Evolutionary conservation across 2,888 invertebrate genomes (phyloP), one percentile per base, ranked within the genome.

Genomic region (Coenonympha glycerion): DNA sequence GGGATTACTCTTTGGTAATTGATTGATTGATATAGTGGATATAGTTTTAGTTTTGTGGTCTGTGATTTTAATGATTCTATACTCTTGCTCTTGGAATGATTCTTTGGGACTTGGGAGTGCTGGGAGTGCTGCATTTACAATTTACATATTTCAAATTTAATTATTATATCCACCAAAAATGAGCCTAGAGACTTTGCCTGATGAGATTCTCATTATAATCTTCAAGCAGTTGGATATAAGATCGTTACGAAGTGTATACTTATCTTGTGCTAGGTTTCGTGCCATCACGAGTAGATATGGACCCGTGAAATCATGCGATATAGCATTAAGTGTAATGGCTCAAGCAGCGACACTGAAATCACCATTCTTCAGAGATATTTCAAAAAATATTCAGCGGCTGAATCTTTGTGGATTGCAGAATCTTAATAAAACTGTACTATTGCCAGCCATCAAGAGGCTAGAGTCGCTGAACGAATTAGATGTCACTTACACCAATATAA

Each of bases 121-220:
- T n/a, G n/a, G n/a, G n/a, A n/a, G n/a, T n/a, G n/a, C n/a, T n/a
- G n/a, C n/a, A n/a, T n/a, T n/a, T n/a, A n/a, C n/a, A n/a, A n/a
- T n/a, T n/a, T n/a, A n/a, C n/a, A n/a, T n/a, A n/a, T n/a, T n/a
- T n/a, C n/a, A n/a, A n/a, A n/a, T n/a, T n/a, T n/a, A n/a, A n/a
- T n/a, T n/a, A n/a, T n/a, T n/a, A n/a, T n/a, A n/a, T n/a, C n/a
- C n/a, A n/a, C n/a, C n/a, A n/a, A 55, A 40, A 39, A 60, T 60
- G 58, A 41, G 30, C 39, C 28, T 62, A 24, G 21, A 50, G 15
- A 60, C 68, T 18, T 64, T 82, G n/a, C 83, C 83, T 4, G 73
- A 74, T 59, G 85, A 85, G 65, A 62, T 85, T 19, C 57, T 83
- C n/a, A 65, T 81, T 16, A 69, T 79, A 15, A 79, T 85, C 15